Percentiles rank a stretch among this genome's conserved stretches.
Evolutionary conservation across 2,113 vertebrate genomes (phyloP).

Genomic region (Hemiscyllium ocellatum): DNA sequence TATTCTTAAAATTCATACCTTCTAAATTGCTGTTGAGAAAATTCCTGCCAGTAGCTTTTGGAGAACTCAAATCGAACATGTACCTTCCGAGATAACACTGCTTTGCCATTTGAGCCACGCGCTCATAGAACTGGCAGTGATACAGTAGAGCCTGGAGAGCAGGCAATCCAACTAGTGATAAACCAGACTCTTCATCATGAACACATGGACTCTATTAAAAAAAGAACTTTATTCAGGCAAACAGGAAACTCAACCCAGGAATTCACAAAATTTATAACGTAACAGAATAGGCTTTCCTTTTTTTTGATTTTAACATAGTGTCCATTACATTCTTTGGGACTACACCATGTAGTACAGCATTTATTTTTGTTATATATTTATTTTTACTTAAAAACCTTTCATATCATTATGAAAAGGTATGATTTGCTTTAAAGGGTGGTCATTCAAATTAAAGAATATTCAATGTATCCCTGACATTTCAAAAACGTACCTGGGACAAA

Average conservation of each 20-base stretch:
- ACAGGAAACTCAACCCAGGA: not conserved
- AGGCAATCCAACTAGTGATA: constrained; percentile 74
- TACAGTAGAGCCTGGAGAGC: constrained; percentile 77
- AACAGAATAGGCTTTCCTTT: not conserved
- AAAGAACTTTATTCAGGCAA: constrained; percentile 33
- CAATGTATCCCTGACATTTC: not conserved
- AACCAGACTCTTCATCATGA: constrained; percentile 78
- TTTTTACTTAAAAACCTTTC: not conserved
- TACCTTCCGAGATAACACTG: constrained; percentile 69
- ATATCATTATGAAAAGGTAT: not conserved
- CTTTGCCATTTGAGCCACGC: constrained; percentile 65
- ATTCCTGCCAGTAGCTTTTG: constrained; percentile 38
- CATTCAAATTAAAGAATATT: not conserved
- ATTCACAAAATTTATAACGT: not conserved
- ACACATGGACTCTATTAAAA: constrained; percentile 74
- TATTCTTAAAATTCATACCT: constrained; percentile 41
- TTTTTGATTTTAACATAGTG: not conserved
- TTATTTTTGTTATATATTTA: not conserved
- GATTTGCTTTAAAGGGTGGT: not conserved
- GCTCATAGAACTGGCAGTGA: constrained; percentile 84
- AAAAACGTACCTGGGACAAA: not conserved
- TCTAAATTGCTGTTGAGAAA: constrained; percentile 33
- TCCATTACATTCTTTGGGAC: not conserved
- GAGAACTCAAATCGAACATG: constrained; percentile 57
- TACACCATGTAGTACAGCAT: not conserved